phyloP scores from a whole-genome alignment of 1,140 invertebrate species.

The Heliconius himera region DNA sequence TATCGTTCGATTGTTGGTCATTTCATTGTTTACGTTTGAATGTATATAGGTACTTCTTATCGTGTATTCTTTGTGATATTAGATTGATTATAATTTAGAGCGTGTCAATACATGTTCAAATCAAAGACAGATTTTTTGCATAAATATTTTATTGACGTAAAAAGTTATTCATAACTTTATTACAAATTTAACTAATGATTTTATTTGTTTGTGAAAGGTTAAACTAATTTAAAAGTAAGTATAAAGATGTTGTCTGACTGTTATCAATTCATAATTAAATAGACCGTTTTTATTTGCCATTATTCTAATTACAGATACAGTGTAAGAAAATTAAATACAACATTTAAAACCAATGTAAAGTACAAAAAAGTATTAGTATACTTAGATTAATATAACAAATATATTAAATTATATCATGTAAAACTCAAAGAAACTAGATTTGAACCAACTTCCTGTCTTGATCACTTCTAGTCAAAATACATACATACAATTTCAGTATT shows the following conservation, averaged over 20 bases:
- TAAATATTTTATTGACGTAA: background rate
- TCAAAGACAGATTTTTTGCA: background rate
- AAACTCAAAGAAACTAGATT: no score
- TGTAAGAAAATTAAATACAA: background rate
- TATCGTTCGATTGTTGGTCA: conserved; percentile 65
- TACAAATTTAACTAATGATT: no score
- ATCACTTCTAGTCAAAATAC: no score
- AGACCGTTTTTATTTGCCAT: background rate
- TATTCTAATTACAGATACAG: background rate
- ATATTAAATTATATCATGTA: no score
- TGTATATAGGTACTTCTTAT: background rate
- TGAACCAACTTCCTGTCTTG: no score
- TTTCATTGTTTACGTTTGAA: conserved; percentile 55
- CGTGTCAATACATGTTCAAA: background rate
- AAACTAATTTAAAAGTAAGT: background rate
- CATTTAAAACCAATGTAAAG: background rate
- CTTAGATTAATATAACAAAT: no score
- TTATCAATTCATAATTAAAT: background rate
- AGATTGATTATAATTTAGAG: background rate
- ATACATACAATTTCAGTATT: no score
- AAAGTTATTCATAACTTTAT: background rate
- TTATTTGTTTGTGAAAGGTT: background rate
- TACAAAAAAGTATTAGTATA: no score
- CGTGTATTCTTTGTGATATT: background rate
- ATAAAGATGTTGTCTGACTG: background rate